A percentile compares a stretch with the other conserved stretches of the same genome.
phyloP scores from a whole-genome alignment of 2,113 vertebrate genomes.

The Caranx ignobilis region DNA sequence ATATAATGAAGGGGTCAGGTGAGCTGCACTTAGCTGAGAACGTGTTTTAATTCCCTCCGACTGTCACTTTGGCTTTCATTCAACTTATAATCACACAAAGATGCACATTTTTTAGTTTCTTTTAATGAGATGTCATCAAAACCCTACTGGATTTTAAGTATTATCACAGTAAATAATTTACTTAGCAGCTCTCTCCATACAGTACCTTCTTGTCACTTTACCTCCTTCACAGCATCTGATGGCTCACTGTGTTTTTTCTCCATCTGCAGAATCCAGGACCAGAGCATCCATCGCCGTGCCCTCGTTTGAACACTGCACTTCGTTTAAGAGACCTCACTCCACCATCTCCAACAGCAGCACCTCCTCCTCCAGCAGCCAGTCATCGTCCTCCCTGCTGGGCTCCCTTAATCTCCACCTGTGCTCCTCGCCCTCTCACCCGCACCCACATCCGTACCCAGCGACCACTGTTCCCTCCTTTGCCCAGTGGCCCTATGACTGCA shows the following conservation, averaged over 20 bases:
- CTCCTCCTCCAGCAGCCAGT: constrained; percentile 88
- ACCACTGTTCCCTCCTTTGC: constrained; percentile 71
- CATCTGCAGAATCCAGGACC: constrained; percentile 76
- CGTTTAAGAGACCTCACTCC: constrained; percentile 88
- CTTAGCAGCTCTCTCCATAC: background rate
- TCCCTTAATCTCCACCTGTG: constrained; percentile 84
- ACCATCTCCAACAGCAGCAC: constrained; percentile 90
- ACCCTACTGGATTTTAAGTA: background rate
- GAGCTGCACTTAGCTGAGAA: constrained; percentile 15
- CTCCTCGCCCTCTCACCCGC: constrained; percentile 70
- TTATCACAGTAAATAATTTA: constrained; percentile 5
- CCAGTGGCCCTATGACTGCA: constrained; percentile 86
- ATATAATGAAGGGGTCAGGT: constrained; percentile 87
- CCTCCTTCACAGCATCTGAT: background rate
- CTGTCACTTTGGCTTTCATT: background rate
- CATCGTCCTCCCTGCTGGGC: constrained; percentile 86
- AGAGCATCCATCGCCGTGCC: constrained; percentile 79
- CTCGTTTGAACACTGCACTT: constrained; percentile 79
- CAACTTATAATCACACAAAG: background rate
- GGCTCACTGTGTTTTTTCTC: constrained; percentile 24
- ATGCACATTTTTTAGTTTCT: background rate
- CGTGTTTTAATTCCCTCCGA: background rate
- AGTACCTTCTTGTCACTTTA: background rate
- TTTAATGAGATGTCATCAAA: constrained; percentile 12
- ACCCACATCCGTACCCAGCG: constrained; percentile 59